Evolutionary conservation across 2,113 vertebrate species (phyloP).

Genomic region (Motacilla tschutschensis): DNA sequence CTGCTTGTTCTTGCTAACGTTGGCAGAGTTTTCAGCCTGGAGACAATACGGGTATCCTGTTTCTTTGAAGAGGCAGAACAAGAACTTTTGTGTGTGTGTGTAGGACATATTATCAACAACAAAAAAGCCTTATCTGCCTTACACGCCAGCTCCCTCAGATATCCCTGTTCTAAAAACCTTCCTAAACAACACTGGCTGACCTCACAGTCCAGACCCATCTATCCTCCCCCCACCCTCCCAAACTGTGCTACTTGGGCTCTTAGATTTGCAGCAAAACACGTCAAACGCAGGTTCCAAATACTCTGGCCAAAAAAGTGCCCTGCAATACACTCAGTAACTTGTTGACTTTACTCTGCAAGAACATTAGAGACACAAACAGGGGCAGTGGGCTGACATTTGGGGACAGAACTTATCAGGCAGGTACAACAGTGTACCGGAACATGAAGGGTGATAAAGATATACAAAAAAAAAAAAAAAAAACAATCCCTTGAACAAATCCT

Average conservation of each 20-base stretch:
- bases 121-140: not conserved
- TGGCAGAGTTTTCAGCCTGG: constrained; percentile 37
- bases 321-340: fast-evolving
- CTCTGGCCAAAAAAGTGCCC: not conserved
- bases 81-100: not conserved
- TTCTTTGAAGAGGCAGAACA: constrained; percentile 31
- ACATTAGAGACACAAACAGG: not conserved
- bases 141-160: not conserved
- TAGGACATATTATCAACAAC: not conserved
- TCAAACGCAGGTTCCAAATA: not conserved
- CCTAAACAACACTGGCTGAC: not conserved
- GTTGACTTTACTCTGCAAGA: not conserved
- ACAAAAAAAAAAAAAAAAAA: not conserved
- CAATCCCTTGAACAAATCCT: not conserved
- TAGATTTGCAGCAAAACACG: not conserved
- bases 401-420: not conserved
- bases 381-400: not conserved
- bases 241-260: not conserved
- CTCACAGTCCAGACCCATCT: not conserved
- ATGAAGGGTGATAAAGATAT: not conserved
- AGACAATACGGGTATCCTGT: constrained; percentile 31
- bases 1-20: not conserved
- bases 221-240: not conserved
- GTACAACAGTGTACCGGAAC: not conserved
- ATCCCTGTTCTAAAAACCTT: not conserved